phyloP scores from a whole-genome alignment of 2,113 vertebrate species.

The Malurus alboscapulatus region DNA sequence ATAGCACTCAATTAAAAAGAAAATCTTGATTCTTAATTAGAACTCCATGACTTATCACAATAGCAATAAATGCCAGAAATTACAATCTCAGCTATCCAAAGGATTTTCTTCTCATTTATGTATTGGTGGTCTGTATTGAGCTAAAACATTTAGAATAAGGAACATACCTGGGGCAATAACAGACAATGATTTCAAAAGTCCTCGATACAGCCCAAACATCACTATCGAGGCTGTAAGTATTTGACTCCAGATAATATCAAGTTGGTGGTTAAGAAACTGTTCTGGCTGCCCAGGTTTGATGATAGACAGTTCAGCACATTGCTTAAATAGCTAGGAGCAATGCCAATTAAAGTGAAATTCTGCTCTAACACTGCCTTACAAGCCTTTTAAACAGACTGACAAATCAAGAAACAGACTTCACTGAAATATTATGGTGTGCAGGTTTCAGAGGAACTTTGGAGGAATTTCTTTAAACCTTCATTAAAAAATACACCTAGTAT shows the following conservation, averaged over 20 bases:
- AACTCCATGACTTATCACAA: neutral
- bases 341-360: slow-evolving; percentile 65
- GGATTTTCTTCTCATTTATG: neutral
- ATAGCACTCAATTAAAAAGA: neutral
- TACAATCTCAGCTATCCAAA: neutral
- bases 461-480: slow-evolving; percentile 49
- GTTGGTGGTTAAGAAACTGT: neutral
- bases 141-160: neutral
- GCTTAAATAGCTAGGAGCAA: slow-evolving; percentile 67
- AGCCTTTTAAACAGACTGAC: slow-evolving; percentile 50
- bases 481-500: slow-evolving; percentile 11
- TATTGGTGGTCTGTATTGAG: neutral
- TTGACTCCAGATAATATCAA: slow-evolving; percentile 25
- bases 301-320: slow-evolving; percentile 66
- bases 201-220: neutral
- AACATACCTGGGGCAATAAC: neutral
- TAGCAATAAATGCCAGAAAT: neutral
- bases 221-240: neutral
- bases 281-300: slow-evolving; percentile 47
- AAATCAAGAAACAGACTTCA: slow-evolving; percentile 53
- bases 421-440: neutral
- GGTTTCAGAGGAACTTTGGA: slow-evolving; percentile 42
- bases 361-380: slow-evolving; percentile 31
- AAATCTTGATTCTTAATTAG: neutral
- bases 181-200: neutral